A percentile compares a stretch with the other conserved stretches of the same genome.
These are phyloP conservation scores for Planococcus citri DNA, from an alignment of 1,140 invertebrate species.

Conservation along the genomic window DNA sequence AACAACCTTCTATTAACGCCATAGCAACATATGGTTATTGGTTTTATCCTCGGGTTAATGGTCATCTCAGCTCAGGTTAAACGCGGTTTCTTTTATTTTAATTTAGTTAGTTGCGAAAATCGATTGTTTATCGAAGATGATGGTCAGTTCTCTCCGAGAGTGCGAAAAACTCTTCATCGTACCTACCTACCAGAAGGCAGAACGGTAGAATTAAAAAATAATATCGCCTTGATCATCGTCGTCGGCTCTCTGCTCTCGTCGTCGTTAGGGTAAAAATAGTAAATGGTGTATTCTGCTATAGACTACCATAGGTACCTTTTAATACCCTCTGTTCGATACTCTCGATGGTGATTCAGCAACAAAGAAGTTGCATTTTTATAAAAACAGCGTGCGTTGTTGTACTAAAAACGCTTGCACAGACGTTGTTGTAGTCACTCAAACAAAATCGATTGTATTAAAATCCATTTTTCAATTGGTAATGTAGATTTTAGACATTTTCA, in stretches of 20 bases:
- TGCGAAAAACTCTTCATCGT: no score
- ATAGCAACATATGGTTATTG: neutral
- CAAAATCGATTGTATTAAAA: neutral
- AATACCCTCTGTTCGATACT: neutral
- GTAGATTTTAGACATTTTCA: neutral
- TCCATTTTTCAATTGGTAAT: slow-evolving; percentile 2
- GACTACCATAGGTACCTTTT: no score
- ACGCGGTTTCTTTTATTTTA: neutral
- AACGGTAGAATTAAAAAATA: no score
- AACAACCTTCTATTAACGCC: neutral
- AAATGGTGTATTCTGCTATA: no score
- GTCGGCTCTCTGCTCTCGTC: no score
- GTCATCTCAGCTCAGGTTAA: neutral
- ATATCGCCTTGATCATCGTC: no score
- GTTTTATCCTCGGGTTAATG: neutral
- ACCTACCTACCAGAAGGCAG: no score
- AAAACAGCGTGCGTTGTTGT: neutral
- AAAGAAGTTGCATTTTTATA: neutral
- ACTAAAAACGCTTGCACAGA: neutral
- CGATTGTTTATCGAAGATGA: no score
- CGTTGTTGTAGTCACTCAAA: neutral
- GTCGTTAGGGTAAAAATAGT: no score
- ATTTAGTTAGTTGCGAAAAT: no score
- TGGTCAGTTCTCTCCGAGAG: no score
- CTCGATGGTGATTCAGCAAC: neutral